Evolutionary conservation across 2,113 vertebrate genomes (phyloP).

Genomic region (Piprites chloris): DNA sequence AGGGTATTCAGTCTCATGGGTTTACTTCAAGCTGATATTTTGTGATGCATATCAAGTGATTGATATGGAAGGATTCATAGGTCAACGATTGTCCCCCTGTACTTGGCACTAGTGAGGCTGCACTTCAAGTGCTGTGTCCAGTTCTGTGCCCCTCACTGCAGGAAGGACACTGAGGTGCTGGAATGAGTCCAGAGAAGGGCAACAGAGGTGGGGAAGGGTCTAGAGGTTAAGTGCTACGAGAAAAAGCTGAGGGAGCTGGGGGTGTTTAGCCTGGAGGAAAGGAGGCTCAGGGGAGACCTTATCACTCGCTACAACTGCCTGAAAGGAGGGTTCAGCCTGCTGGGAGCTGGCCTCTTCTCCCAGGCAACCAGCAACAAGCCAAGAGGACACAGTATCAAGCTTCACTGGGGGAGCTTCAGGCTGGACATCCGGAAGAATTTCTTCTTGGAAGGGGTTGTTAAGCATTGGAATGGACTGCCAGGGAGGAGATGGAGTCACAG

Average conservation of each 20-base stretch:
- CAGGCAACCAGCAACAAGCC: not conserved
- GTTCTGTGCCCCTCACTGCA: not conserved
- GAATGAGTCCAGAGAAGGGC: rapidly evolving
- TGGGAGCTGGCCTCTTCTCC: not conserved
- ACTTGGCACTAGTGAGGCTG: not conserved
- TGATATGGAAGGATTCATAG: not conserved
- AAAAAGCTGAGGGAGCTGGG: not conserved
- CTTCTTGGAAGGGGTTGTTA: rapidly evolving
- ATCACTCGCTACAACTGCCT: not conserved
- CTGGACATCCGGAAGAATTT: rapidly evolving
- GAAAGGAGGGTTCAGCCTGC: not conserved
- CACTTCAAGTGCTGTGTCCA: not conserved
- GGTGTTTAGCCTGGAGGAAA: not conserved
- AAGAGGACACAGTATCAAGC: not conserved
- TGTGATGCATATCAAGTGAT: not conserved
- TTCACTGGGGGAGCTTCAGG: not conserved
- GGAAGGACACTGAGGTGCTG: rapidly evolving
- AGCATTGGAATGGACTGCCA: not conserved
- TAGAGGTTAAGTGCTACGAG: not conserved
- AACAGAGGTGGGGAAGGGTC: not conserved
- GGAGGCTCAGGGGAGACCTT: not conserved
- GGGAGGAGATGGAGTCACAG: not conserved
- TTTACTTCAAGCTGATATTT: not conserved
- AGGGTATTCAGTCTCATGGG: not conserved
- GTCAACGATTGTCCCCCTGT: not conserved